A percentile compares a stretch with the other conserved stretches of the same genome.
These are phyloP conservation scores for Caradrina kadenii DNA, from an alignment of 2,888 invertebrate genomes.

Conservation along the genomic window DNA sequence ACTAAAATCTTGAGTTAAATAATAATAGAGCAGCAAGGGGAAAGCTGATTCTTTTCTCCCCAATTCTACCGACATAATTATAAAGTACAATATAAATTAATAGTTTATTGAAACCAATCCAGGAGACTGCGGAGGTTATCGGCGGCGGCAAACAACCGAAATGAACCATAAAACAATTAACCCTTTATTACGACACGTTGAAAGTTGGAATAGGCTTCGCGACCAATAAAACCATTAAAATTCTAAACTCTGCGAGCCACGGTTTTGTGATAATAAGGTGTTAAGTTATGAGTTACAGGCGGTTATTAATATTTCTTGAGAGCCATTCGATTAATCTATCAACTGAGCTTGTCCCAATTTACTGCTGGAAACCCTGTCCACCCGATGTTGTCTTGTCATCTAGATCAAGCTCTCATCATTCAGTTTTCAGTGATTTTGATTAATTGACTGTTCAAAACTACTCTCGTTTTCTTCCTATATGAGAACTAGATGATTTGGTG, in stretches of 20 bases:
- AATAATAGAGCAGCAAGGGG: background rate
- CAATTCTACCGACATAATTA: background rate
- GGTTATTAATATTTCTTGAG: background rate
- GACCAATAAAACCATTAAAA: constrained; percentile 74
- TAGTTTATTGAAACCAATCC: constrained; percentile 29
- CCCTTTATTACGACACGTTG: constrained; percentile 66
- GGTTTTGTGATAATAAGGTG: constrained; percentile 38
- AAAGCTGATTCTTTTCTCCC: background rate
- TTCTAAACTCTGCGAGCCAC: constrained; percentile 58
- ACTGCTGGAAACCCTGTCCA: too few species aligned
- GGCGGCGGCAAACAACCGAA: constrained; percentile 55
- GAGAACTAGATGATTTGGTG: too few species aligned
- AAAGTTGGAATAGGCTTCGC: constrained; percentile 63
- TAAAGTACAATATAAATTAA: constrained; percentile 9
- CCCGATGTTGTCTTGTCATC: too few species aligned
- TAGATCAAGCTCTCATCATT: too few species aligned
- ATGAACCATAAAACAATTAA: constrained; percentile 69
- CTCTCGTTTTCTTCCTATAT: too few species aligned
- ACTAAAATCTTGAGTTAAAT: constrained; percentile 15
- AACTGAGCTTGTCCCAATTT: too few species aligned
- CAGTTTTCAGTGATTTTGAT: too few species aligned
- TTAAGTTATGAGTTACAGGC: constrained; percentile 34
- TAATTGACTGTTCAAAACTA: too few species aligned
- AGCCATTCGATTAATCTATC: too few species aligned
- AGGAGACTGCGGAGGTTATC: constrained; percentile 18